A percentile compares a stretch with the other conserved stretches of the same genome.
phyloP scores from a whole-genome alignment of 2,888 invertebrate species.

The Nebria brevicollis region DNA sequence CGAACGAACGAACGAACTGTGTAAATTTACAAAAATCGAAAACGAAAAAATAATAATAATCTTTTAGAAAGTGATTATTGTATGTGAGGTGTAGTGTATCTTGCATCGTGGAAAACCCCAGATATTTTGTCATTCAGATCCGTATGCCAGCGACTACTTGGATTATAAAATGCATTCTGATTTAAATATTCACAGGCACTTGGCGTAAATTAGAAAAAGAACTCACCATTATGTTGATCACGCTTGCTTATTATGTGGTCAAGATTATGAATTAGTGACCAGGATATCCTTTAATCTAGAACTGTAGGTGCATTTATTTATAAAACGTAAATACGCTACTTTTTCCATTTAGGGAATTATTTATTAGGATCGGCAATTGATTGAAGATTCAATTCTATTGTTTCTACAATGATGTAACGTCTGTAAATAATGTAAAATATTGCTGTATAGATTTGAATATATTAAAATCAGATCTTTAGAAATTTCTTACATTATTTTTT shows the following conservation, averaged over 20 bases:
- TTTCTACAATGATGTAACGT: conserved; percentile 10
- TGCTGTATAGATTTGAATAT: too few species aligned
- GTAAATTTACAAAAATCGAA: not conserved
- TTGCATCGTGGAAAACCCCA: not conserved
- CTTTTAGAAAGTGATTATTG: not conserved
- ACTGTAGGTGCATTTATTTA: too few species aligned
- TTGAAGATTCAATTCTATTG: conserved; percentile 10
- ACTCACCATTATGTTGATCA: not conserved
- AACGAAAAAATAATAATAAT: not conserved
- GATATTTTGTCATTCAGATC: not conserved
- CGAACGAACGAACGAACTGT: not conserved
- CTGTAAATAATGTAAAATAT: too few species aligned
- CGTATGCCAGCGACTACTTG: not conserved
- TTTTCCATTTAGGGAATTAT: conserved; percentile 10
- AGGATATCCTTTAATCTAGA: not conserved
- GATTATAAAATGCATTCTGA: not conserved
- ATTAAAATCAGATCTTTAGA: too few species aligned
- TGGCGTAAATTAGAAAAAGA: not conserved
- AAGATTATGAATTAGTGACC: not conserved
- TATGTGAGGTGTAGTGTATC: not conserved
- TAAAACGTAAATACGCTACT: not conserved
- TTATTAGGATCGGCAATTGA: not conserved
- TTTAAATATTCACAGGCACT: not conserved
- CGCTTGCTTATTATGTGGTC: not conserved
- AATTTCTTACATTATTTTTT: too few species aligned